phyloP scores from a whole-genome alignment of 2,888 invertebrate genomes.

The Argyresthia goedartella region DNA sequence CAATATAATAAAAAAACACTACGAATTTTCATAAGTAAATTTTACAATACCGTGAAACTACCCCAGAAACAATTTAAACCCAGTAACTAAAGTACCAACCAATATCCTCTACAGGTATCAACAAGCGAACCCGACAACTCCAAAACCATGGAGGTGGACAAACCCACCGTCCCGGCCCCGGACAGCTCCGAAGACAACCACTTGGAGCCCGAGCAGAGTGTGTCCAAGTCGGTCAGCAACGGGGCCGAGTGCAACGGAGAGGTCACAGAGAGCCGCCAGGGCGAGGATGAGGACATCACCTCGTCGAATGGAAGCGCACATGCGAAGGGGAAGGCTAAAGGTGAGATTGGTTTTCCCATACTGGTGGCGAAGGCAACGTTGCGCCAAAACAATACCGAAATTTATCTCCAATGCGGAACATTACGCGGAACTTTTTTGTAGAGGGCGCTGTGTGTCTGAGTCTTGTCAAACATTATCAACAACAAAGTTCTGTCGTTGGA shows the following conservation, averaged over 20 bases:
- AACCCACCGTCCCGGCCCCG: conserved; percentile 36
- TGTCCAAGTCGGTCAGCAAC: conserved; percentile 21
- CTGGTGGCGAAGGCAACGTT: too few species aligned
- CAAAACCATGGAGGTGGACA: conserved; percentile 33
- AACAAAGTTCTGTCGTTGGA: too few species aligned
- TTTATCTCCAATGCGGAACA: too few species aligned
- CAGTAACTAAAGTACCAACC: not conserved
- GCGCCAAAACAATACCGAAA: too few species aligned
- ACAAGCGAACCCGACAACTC: conserved; percentile 44
- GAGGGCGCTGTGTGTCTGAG: too few species aligned
- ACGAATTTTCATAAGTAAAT: too few species aligned
- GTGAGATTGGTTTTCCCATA: conserved; percentile 16
- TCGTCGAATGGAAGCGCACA: conserved; percentile 66
- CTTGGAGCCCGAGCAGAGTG: conserved; percentile 53
- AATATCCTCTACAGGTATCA: conserved; percentile 35
- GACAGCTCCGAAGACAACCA: conserved; percentile 61
- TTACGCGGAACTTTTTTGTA: too few species aligned
- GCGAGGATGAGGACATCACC: conserved; percentile 50
- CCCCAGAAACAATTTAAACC: not conserved
- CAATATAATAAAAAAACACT: too few species aligned
- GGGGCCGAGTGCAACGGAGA: conserved; percentile 49
- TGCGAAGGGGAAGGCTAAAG: conserved; percentile 47
- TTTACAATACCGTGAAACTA: not conserved
- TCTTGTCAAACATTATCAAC: too few species aligned
- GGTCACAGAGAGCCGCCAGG: conserved; percentile 55